Conservation (phyloP, 2,888 invertebrate genomes). For the Pammene aurita region DNA sequence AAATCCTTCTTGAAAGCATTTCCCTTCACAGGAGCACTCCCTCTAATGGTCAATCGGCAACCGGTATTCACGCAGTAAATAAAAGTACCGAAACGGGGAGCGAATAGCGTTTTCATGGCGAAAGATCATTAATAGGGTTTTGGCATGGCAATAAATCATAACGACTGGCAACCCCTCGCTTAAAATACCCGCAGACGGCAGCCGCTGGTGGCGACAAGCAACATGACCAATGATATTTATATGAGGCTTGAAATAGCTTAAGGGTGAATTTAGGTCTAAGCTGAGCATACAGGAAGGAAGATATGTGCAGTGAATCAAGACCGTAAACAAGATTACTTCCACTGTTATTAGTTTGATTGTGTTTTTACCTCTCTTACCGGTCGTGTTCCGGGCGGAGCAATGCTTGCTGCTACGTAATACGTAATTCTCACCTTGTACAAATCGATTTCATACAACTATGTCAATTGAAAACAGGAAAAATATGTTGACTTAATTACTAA, state of each 20-base stretch:
- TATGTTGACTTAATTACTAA: neutral
- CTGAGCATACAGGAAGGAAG: neutral
- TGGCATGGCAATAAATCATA: constrained; percentile 57
- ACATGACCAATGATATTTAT: constrained; percentile 29
- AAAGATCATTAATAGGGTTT: constrained; percentile 62
- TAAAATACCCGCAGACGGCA: constrained; percentile 38
- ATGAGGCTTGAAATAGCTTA: constrained; percentile 11
- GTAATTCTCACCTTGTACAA: constrained; percentile 1
- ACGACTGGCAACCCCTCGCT: constrained; percentile 54
- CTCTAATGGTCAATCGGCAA: constrained; percentile 22
- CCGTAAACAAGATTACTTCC: constrained; percentile 5
- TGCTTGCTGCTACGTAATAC: neutral
- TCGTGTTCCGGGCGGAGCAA: constrained; percentile 9
- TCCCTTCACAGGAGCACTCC: constrained; percentile 18
- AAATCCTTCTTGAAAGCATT: neutral
- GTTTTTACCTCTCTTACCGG: constrained; percentile 3
- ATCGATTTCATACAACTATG: neutral
- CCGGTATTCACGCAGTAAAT: constrained; percentile 48
- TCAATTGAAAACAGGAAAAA: constrained; percentile 11
- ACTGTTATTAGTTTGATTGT: constrained; percentile 11
- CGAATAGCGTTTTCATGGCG: constrained; percentile 61
- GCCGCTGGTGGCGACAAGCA: constrained; percentile 12
- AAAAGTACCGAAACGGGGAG: constrained; percentile 49
- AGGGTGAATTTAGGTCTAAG: neutral
- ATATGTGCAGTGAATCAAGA: constrained; percentile 2